These are phyloP conservation scores for Aspidoscelis tigris DNA, from an alignment of 2,113 vertebrate genomes.

Conservation along the genomic window DNA sequence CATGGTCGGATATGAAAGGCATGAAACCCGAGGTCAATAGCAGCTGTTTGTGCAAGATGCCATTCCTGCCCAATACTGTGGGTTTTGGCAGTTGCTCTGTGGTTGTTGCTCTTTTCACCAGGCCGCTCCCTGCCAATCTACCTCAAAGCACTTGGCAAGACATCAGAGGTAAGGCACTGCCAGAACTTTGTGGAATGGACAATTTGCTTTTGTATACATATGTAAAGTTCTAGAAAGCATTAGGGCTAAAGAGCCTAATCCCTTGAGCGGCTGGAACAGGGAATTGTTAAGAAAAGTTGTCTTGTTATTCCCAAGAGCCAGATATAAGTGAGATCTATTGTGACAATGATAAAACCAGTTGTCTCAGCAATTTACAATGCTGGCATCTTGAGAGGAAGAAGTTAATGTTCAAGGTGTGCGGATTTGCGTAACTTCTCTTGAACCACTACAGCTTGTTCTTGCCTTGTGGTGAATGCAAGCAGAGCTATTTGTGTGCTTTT, in stretches of 20 bases:
- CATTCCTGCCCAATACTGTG: conserved; percentile 13
- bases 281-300: neutral
- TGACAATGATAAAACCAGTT: neutral
- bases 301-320: neutral
- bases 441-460: neutral
- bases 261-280: neutral
- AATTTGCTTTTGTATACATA: conserved; percentile 34
- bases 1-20: neutral
- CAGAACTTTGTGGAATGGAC: conserved; percentile 28
- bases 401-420: neutral
- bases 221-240: conserved; percentile 14
- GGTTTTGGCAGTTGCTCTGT: conserved; percentile 17
- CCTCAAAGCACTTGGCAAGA: conserved; percentile 35
- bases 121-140: conserved; percentile 28
- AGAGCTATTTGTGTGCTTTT: neutral
- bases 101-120: conserved; percentile 27
- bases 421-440: neutral
- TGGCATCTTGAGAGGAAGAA: neutral
- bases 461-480: neutral
- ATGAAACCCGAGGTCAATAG: conserved; percentile 1
- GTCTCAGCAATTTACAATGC: neutral
- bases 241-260: neutral
- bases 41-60: conserved; percentile 13
- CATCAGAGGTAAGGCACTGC: conserved; percentile 25
- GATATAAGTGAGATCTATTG: neutral